phyloP scores from a whole-genome alignment of 2,888 invertebrate genomes.

The Diplolepis rosae region DNA sequence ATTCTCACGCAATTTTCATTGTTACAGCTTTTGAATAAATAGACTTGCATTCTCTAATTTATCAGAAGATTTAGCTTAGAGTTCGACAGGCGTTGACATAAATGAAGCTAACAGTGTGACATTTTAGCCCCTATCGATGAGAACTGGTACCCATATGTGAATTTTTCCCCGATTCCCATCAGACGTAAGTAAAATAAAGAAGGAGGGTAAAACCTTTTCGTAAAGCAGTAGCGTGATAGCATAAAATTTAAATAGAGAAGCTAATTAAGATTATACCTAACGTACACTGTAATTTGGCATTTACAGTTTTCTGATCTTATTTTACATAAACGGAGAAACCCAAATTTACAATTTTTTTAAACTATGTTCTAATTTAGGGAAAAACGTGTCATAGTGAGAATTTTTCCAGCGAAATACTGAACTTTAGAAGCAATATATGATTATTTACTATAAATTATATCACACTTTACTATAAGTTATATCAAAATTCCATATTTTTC shows the following conservation, averaged over 20 bases:
- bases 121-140: constrained; percentile 38
- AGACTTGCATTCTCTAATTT: constrained; percentile 55
- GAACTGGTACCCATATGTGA: constrained; percentile 64
- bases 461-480: too few relatives aligned
- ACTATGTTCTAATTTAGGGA: too few relatives aligned
- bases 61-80: constrained; percentile 55
- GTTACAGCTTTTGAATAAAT: background rate
- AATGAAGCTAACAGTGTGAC: constrained; percentile 62
- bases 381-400: too few relatives aligned
- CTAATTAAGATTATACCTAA: background rate
- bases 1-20: background rate
- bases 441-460: too few relatives aligned
- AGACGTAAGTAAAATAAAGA: constrained; percentile 45
- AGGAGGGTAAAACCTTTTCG: constrained; percentile 11
- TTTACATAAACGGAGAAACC: too few relatives aligned
- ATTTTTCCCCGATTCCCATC: constrained; percentile 63
- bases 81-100: constrained; percentile 62
- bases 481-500: too few relatives aligned
- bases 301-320: too few relatives aligned
- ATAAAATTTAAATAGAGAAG: background rate
- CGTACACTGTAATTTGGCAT: too few relatives aligned
- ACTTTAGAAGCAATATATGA: too few relatives aligned
- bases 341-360: too few relatives aligned
- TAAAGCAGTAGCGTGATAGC: background rate
- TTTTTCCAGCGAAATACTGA: too few relatives aligned